Conservation (phyloP, 2,113 vertebrate species). For the Orcinus orca region DNA sequence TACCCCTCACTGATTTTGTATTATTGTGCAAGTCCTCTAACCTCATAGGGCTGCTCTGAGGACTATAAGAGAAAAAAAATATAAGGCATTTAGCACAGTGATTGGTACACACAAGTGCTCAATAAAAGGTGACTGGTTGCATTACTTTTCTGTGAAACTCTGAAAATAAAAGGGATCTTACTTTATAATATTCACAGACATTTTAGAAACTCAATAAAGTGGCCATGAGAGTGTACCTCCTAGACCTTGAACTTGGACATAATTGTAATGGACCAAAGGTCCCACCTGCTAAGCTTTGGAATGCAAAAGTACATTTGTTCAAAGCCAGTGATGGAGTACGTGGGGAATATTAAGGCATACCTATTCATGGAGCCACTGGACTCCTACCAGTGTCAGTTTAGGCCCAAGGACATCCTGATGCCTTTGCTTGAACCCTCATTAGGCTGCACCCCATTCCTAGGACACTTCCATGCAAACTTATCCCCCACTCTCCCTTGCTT, state of each 20-base stretch:
- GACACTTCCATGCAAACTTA: background rate
- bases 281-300: background rate
- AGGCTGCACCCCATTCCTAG: background rate
- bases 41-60: background rate
- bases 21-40: background rate
- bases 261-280: too few species aligned
- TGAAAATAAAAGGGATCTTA: background rate
- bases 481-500: background rate
- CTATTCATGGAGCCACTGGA: accelerated
- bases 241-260: background rate
- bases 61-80: background rate
- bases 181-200: background rate
- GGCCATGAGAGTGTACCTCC: background rate
- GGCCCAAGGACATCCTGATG: background rate
- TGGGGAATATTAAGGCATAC: background rate
- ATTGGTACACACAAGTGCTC: background rate
- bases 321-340: background rate
- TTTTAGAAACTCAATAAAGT: background rate
- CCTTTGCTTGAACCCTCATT: background rate
- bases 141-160: background rate
- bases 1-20: background rate
- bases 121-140: background rate
- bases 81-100: background rate
- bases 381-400: too few species aligned
- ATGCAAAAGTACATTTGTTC: background rate